A percentile compares a stretch with the other conserved stretches of the same genome.
Conservation (phyloP, 2,888 invertebrate genomes). For the Tribolium freemani region DNA sequence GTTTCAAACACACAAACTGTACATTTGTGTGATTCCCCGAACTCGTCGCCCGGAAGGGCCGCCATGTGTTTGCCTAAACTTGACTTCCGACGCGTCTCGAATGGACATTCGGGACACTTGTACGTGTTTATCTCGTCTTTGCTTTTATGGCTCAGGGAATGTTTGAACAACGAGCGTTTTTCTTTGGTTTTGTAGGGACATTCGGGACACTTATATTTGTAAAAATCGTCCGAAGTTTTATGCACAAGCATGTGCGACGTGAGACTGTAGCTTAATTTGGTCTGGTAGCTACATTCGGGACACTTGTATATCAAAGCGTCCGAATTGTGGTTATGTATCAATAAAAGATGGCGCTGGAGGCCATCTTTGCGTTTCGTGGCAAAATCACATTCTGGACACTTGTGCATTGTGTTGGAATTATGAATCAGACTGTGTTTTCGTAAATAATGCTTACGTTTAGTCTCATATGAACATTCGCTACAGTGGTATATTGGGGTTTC, state of each 20-base stretch:
- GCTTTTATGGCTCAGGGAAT: slow-evolving; percentile 39
- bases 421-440: slow-evolving; percentile 40
- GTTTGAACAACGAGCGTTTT: slow-evolving; percentile 42
- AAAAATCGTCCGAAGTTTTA: slow-evolving; percentile 40
- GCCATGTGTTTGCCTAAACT: slow-evolving; percentile 30
- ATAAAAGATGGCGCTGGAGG: slow-evolving; percentile 31
- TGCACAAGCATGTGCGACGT: slow-evolving; percentile 42
- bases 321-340: slow-evolving; percentile 36
- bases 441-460: slow-evolving; percentile 40
- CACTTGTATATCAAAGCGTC: slow-evolving; percentile 44
- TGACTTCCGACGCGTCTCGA: slow-evolving; percentile 42
- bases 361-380: slow-evolving; percentile 42
- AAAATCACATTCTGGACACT: slow-evolving; percentile 42
- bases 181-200: slow-evolving; percentile 44
- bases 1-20: slow-evolving; percentile 31
- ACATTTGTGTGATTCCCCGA: slow-evolving; percentile 21
- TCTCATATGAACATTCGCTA: slow-evolving; percentile 39
- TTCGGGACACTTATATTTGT: slow-evolving; percentile 40
- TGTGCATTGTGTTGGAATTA: slow-evolving; percentile 25
- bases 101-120: slow-evolving; percentile 44
- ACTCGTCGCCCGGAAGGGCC: slow-evolving; percentile 17
- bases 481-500: slow-evolving; percentile 43
- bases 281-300: slow-evolving; percentile 41
- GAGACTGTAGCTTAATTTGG: slow-evolving; percentile 41
- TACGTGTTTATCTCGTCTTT: slow-evolving; percentile 35